Evolutionary conservation across 2,888 invertebrate genomes (phyloP), one percentile per base, ranked within the genome.

Genomic region (Macroteleia sp.): DNA sequence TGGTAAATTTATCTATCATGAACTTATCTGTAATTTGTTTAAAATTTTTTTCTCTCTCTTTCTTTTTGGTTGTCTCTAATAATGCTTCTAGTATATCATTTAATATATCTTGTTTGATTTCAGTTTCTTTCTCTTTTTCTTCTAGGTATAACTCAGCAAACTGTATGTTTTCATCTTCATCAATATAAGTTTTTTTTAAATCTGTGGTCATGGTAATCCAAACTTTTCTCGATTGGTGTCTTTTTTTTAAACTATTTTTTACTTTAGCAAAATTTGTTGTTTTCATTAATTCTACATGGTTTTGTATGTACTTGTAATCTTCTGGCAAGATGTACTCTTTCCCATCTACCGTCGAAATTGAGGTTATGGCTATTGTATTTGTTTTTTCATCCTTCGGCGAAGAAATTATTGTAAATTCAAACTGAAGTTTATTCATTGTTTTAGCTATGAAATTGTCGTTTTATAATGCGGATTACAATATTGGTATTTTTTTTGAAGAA

Each of bases 121-220:
- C 8, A 12, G 17, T 12, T 16, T 8, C 17, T 34, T 39, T 16
- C 17, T 17, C 34, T 74, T 42, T 67, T 56, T 78, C 61, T 61
- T 81, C 79, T 70, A 82, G 56, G 42, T 80, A 80, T 39, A 48
- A 10, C 44, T 77, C 82, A 22, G 73, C 71, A 61, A 82, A 83
- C 22, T 66, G 48, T 30, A 81, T 67, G 50, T 83, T 83, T 30
- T 44, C 80, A 16, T 79, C 79, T 52, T 69, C 66, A 42, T 80
- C 81, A 12, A 82, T 48, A 30, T 82, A 82, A 56, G 42, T 41
- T 22, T 57, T 5, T 34, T 77, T 41, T 75, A 79, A 59, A 36
- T 76, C 79, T 32, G 79, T 41, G 59, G 81, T 77, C 44, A 73
- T 57, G 62, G 52, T 69, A 20, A 83, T 79, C 81, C 81, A 82